Base-by-base conservation (phyloP, 2,113 vertebrate genomes). In the Brachyhypopomus occidentalis region DNA sequence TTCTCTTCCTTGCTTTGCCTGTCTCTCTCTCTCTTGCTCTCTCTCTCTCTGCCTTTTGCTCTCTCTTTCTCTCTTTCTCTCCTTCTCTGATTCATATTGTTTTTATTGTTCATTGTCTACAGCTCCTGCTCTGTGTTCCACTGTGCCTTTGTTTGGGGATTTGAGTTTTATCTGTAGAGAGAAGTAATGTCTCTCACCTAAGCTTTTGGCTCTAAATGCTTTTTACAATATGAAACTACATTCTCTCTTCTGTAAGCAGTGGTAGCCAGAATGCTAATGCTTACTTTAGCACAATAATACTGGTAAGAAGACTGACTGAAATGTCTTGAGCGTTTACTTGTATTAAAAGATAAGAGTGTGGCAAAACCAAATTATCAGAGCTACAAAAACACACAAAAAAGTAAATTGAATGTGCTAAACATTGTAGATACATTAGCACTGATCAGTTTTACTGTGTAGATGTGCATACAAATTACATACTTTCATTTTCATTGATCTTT, bases 141-240 rank as follows among this genome's bases (percentile, higher is more conserved):
- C 78, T 17, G 9, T 7, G 41, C 48, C 25, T 23, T 34, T 67
- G 27, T 34, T 67, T 16, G 36, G 64, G 64, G 45, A 45, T 66
- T 62, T 77, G 66, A 36, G 27, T 59, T 19, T 58, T 70, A 69
- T 78, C 64, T 58, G 30, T 67, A 36, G 64, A 20, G 64, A 36
- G 45, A 67, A 52, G 41, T 56, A 72, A 36, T 22, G 11, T 56
- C 22, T 79, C 41, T 66, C 48, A 23, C 20, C 20, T 36, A 66
- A 9, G 5, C n/a, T 16, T 45, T 56, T 70, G 45, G 14, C 63
- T 66, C 27, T 4, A 64, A 30, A 16, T 64, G 25, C 11, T 27
- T 67, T 67, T 20, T 36, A 5, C 30, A 17, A 66, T 16, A 67
- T 34, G 30, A 36, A 27, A 66, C 27, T 30, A 66, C 27, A 30